These are phyloP conservation scores for Drosophila truncata DNA, from an alignment of 1,140 invertebrate species.

Conservation along the genomic window DNA sequence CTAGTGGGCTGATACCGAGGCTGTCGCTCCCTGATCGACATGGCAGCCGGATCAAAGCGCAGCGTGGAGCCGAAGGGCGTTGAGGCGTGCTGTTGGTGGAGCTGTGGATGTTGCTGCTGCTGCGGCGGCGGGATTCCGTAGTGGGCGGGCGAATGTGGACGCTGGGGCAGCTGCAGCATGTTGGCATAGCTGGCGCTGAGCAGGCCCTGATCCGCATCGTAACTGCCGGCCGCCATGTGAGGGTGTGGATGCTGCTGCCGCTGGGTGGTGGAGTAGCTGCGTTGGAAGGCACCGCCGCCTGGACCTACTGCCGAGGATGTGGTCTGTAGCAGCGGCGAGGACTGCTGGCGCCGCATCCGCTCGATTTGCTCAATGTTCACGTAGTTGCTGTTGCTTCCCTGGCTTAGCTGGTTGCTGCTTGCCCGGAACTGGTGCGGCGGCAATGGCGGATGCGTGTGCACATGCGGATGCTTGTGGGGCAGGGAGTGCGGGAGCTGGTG, in stretches of 20 bases:
- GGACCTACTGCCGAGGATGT: constrained; percentile 18
- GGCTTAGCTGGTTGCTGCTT: constrained; percentile 61
- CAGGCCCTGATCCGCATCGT: constrained; percentile 62
- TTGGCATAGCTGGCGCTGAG: constrained; percentile 71
- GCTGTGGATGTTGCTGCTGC: constrained; percentile 53
- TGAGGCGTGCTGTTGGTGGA: constrained; percentile 50
- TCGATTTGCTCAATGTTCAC: constrained; percentile 87
- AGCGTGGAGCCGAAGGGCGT: constrained; percentile 53
- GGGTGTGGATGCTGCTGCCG: constrained; percentile 76
- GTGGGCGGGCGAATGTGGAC: constrained; percentile 65
- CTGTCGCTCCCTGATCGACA: constrained; percentile 57
- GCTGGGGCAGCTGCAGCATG: constrained; percentile 62
- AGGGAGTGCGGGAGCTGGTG: constrained; percentile 20
- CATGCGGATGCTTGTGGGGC: constrained; percentile 33
- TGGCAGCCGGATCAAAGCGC: constrained; percentile 47
- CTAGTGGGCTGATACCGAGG: constrained; percentile 60
- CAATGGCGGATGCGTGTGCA: constrained; percentile 33
- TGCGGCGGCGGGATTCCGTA: constrained; percentile 61
- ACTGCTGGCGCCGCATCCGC: constrained; percentile 84
- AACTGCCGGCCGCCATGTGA: constrained; percentile 50
- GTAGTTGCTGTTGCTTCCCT: constrained; percentile 85
- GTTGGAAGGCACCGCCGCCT: constrained; percentile 59
- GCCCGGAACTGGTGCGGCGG: constrained; percentile 60
- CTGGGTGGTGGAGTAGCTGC: constrained; percentile 81
- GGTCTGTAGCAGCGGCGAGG: constrained; percentile 66